Base-by-base conservation (phyloP, 2,888 invertebrate genomes). In the Drosophila antonietae region DNA sequence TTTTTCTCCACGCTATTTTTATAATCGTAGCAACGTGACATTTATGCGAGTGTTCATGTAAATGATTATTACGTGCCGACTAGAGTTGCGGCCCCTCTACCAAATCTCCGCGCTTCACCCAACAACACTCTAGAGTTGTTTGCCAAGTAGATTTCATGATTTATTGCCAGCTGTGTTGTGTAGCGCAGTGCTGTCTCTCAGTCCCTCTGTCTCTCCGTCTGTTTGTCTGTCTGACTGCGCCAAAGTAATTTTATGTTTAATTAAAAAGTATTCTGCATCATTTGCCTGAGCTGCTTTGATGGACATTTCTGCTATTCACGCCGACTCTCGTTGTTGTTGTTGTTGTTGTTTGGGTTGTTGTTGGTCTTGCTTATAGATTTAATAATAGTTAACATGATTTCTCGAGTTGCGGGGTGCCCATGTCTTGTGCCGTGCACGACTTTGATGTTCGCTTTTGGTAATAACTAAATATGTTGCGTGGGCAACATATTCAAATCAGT, bases 31-130 rank as follows among this genome's bases (percentile, higher is more conserved):
- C 85, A 89, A 86, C 90, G 89, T 86, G 86, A 86, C 86, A 86
- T 90, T 86, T 86, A 86, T 90, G 90, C 90, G 88, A 86, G 86
- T 90, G 88, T 85, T 90, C 90, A 86, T 86, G 86, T 86, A 86
- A 86, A 86, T 86, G 88, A 86, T 89, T 90, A 89, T 86, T 86
- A 90, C 88, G 85, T 85, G 84, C 84, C 86, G 88, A 81, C 88
- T 81, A 68, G 39, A 5, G 23, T 49, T 71, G n/a, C n/a, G 33
- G 10, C 4, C 44, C 39, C 20, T 55, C 9, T 10, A 1, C 46
- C 15, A 15, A 23, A n/a, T 18, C 55, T 28, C 31, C 31, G 1
- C 28, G 41, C 7, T 7, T 28, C 41, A n/a, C 55, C 55, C 52
- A 37, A 72, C 28, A 28, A 28, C 53, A 51, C 63, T 68, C 46